Evolutionary conservation across 1,140 invertebrate genomes (phyloP), one percentile per base, ranked within the genome.

Genomic region (Leptinotarsa lineolata): DNA sequence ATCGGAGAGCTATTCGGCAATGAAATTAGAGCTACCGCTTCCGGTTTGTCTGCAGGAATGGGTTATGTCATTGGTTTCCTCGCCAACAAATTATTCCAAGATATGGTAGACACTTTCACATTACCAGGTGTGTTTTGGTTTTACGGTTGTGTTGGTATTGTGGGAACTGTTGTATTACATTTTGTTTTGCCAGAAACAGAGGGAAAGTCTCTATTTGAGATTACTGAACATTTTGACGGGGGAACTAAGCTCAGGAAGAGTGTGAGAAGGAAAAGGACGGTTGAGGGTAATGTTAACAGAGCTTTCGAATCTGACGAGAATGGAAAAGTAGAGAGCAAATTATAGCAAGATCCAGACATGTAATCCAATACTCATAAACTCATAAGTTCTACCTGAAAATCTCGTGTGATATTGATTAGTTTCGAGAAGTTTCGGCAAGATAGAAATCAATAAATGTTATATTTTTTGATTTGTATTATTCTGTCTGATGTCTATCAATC

Each of bases 171-270:
- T 3, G 79, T 86, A 1, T 78, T 91, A 2, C 90, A 88, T 74
- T 88, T 88, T 63, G 81, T 85, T 5, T 75, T 89, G 60, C 94
- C 93, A 2, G 94, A 97, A 86, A 97, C 95, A 0, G 95, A 96
- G 84, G 92, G 92, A 0, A 91, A 92, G 80, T 90, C 90, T 0
- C 84, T 96, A 4, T 88, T 90, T 75, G 93, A 97, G 84, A 90
- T 90, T 16, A 88, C 89, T 74, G 89, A 91, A 44, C 91, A 93
- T 78, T 93, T 90, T 75, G 88, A 90, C 0, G 90, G 90, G 2
- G 79, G 88, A 16, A 86, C 86, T 74, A 89, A 82, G 80, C 83
- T 89, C 59, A 77, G 73, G 2, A 80, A 82, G 72, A 78, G 69
- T 45, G 69, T 71, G 45, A 30, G 69, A 63, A 64, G 60, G 30